Base-by-base conservation (phyloP, 2,113 vertebrate species). In the Vimba vimba region DNA sequence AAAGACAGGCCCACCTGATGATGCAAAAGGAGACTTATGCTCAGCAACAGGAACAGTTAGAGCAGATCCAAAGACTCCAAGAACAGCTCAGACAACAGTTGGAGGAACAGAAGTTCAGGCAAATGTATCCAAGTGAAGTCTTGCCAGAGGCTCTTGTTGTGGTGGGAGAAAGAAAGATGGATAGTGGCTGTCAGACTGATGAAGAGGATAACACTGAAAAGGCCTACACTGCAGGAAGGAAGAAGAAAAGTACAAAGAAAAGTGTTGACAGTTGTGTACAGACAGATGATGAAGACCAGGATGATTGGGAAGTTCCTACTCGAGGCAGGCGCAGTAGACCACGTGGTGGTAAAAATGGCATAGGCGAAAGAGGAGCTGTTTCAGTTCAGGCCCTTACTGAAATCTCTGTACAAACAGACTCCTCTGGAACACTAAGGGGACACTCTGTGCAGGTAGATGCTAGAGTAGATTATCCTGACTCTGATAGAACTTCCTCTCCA, bases 211-310 rank as follows among this genome's bases (percentile, higher is more conserved):
- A 94, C 57, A 57, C 93, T 21, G 97, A 97, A 83, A 96, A 96
- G 90, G 94, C 94, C 73, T 99, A 97, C 23, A 88, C 94, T 23
- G 96, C 94, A 55, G 95, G 97, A 84, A 96, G 97, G 84, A 96
- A 96, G 82, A 99, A 95, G 94, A 91, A 86, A 87, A 94, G 39
- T 74, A 84, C 57, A 82, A 99, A 97, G 92, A 99, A 98, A 89
- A 96, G 98, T 59, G 97, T 99, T 59, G 98, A 99, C 90, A 98
- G 97, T 1, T 97, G 98, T 87, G 97, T 99, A 76, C 98, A 99
- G 92, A 99, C 98, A 2, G 98, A 99, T 89, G 98, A 99, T 86
- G 98, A 99, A 90, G 98, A 99, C 91, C 98, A 99, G 91, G 98
- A 99, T 7, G 98, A 98, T 81, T 99, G 98, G 98, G 98, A 99